A percentile compares a stretch with the other conserved stretches of the same genome.
These are phyloP conservation scores for Aphodius granarius DNA, from an alignment of 2,888 invertebrate genomes.

Conservation along the genomic window DNA sequence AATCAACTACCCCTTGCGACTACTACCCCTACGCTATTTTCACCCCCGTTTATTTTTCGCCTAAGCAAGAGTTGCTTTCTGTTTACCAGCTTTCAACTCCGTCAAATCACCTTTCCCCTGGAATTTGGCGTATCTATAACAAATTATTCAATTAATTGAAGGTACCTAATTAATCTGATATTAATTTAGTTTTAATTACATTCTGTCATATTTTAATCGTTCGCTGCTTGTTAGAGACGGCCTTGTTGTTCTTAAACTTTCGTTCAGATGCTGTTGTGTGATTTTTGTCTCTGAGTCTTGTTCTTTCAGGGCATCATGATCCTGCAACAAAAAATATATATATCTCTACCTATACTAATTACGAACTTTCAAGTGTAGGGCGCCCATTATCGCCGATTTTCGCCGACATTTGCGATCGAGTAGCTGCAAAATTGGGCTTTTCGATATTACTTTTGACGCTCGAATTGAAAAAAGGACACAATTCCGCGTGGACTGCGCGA, in stretches of 20 bases:
- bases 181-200: slow-evolving; percentile 61
- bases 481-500: too few relatives aligned
- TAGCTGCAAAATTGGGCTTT: too few relatives aligned
- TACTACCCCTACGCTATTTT: slow-evolving; percentile 15
- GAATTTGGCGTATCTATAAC: slow-evolving; percentile 51
- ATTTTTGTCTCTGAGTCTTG: slow-evolving; percentile 43
- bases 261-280: slow-evolving; percentile 64
- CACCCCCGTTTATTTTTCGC: slow-evolving; percentile 8
- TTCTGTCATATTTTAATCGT: slow-evolving; percentile 69
- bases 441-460: too few relatives aligned
- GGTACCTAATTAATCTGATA: neutral
- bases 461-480: too few relatives aligned
- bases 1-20: slow-evolving; percentile 5
- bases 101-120: slow-evolving; percentile 41
- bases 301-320: neutral
- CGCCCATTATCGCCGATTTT: neutral
- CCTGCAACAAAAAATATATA: slow-evolving; percentile 8
- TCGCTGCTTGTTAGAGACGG: slow-evolving; percentile 77
- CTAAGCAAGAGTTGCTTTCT: slow-evolving; percentile 49
- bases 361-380: too few relatives aligned
- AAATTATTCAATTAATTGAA: slow-evolving; percentile 38
- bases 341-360: too few relatives aligned
- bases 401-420: too few relatives aligned
- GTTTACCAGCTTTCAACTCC: slow-evolving; percentile 42
- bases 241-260: slow-evolving; percentile 69